A percentile compares a stretch with the other conserved stretches of the same genome.
These are phyloP conservation scores for Drymodes brunneopygia DNA, from an alignment of 2,113 vertebrate genomes.

Conservation along the genomic window DNA sequence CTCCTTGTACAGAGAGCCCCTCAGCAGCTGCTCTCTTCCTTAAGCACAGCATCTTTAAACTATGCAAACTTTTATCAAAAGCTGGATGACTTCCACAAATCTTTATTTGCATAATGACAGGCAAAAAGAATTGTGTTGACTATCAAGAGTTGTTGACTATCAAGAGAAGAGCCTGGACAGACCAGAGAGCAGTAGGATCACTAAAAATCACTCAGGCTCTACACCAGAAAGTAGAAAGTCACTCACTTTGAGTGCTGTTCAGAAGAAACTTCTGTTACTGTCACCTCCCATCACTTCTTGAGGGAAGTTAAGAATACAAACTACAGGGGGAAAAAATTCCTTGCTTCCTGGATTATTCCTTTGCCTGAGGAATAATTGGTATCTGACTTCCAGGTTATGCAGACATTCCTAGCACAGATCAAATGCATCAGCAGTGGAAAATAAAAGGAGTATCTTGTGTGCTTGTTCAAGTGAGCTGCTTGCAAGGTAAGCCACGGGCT, in stretches of 20 bases:
- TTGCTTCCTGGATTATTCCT: not conserved
- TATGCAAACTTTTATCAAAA: not conserved
- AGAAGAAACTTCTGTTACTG: not conserved
- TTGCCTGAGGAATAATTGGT: not conserved
- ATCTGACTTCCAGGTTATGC: not conserved
- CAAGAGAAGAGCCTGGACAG: not conserved
- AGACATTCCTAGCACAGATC: not conserved
- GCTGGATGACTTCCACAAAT: not conserved
- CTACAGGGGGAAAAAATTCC: not conserved
- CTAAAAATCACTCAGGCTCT: not conserved
- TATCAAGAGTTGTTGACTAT: not conserved
- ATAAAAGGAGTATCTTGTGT: not conserved
- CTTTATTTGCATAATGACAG: not conserved
- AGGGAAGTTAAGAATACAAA: not conserved
- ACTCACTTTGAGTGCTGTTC: not conserved
- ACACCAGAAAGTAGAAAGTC: not conserved
- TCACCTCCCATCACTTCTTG: not conserved
- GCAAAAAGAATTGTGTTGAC: not conserved
- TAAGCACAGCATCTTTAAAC: not conserved
- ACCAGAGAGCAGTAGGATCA: not conserved
- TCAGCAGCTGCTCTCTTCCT: not conserved
- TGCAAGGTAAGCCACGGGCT: not conserved
- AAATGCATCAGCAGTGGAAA: not conserved
- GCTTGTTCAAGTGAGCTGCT: not conserved
- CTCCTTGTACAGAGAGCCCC: rapidly evolving